Evolutionary conservation across 2,797 vertebrate genomes (phyloP).

Genomic region (Triplophysa yarkandensis): DNA sequence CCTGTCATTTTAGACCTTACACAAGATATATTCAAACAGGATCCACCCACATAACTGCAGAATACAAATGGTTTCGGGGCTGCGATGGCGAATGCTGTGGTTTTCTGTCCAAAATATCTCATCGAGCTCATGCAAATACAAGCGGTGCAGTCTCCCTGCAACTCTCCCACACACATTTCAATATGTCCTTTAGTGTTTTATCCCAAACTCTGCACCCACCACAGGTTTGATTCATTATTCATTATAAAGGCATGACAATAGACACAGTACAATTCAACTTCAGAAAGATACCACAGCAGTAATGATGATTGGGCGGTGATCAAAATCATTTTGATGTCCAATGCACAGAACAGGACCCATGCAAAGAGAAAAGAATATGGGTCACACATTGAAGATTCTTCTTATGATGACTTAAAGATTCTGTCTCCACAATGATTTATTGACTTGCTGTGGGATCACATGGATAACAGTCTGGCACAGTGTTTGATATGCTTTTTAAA

Average conservation of each 20-base stretch:
- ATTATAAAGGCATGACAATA: constrained; percentile 12
- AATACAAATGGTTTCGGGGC: constrained; percentile 29
- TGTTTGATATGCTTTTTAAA: background rate
- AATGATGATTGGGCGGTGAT: background rate
- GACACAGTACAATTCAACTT: background rate
- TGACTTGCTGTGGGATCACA: background rate
- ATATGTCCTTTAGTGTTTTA: constrained; percentile 39
- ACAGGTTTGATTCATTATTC: constrained; percentile 12
- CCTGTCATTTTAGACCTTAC: constrained; percentile 23
- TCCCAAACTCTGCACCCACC: constrained; percentile 10
- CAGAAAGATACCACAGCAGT: background rate
- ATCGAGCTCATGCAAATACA: constrained; percentile 38
- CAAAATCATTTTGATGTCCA: background rate
- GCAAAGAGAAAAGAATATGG: constrained; percentile 26
- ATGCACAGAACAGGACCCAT: constrained; percentile 10
- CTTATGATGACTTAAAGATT: background rate
- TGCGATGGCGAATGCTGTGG: constrained; percentile 16
- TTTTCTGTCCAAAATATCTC: constrained; percentile 41
- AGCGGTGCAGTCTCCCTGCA: constrained; percentile 33
- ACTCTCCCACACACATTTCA: constrained; percentile 44
- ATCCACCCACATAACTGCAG: constrained; percentile 11
- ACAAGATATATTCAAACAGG: constrained; percentile 24
- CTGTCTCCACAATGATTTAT: background rate
- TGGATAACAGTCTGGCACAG: background rate
- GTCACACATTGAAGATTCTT: constrained; percentile 19